Evolutionary conservation across 2,888 invertebrate species (phyloP).

Genomic region (Drosophila fulvimacula): DNA sequence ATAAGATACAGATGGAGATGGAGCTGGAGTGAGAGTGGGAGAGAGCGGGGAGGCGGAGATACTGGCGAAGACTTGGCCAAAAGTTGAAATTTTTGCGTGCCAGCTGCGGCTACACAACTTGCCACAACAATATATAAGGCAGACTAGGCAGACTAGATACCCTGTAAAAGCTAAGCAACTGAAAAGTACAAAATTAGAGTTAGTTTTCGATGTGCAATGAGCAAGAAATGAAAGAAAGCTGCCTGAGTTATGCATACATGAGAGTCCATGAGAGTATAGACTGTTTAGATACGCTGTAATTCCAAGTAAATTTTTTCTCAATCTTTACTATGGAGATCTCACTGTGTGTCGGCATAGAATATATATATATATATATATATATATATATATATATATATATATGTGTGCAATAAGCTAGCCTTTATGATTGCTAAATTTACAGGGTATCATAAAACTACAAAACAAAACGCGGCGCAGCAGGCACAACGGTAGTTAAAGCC

Average conservation of each 20-base stretch:
- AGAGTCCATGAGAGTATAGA: not conserved
- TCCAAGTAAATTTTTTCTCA: no score
- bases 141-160: conserved; percentile 17
- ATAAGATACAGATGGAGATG: conserved; percentile 57
- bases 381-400: no score
- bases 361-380: no score
- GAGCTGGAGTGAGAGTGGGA: not conserved
- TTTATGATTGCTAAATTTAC: not conserved
- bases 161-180: not conserved
- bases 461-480: conserved; percentile 29
- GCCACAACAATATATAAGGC: conserved; percentile 35
- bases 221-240: not conserved
- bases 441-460: conserved; percentile 34
- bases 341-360: no score
- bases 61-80: conserved; percentile 41
- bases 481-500: conserved; percentile 13
- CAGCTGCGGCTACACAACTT: conserved; percentile 78
- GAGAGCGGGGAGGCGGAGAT: conserved; percentile 1
- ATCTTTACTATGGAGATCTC: no score
- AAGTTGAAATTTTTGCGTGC: conserved; percentile 69
- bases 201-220: not conserved
- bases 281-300: not conserved
- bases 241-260: not conserved
- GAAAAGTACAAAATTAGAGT: not conserved
- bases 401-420: not conserved